These are phyloP conservation scores for Lysandra coridon DNA, from an alignment of 2,888 invertebrate genomes.

Conservation along the genomic window DNA sequence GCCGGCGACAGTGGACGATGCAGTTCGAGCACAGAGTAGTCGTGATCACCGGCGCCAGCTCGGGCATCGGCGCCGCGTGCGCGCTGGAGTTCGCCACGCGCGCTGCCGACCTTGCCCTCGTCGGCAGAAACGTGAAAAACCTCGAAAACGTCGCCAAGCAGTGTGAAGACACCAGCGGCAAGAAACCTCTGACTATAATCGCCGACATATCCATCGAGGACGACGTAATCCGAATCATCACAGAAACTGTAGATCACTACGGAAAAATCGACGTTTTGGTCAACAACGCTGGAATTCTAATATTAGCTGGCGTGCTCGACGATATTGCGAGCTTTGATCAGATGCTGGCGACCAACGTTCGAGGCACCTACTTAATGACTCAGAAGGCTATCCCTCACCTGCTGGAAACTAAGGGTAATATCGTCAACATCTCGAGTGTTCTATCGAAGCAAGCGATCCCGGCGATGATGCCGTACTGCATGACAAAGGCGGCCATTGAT, in stretches of 20 bases:
- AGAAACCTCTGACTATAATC: slow-evolving; percentile 52
- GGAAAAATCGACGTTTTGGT: slow-evolving; percentile 59
- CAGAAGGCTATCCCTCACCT: slow-evolving; percentile 54
- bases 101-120: slow-evolving; percentile 55
- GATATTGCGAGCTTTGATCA: slow-evolving; percentile 54
- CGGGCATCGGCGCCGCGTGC: slow-evolving; percentile 65
- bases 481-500: slow-evolving; percentile 67
- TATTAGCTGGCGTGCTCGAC: slow-evolving; percentile 47
- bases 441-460: slow-evolving; percentile 53
- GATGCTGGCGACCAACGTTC: slow-evolving; percentile 60
- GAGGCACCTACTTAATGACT: slow-evolving; percentile 59
- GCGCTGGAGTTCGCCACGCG: slow-evolving; percentile 58
- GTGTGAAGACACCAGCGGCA: slow-evolving; percentile 53
- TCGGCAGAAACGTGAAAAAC: slow-evolving; percentile 60
- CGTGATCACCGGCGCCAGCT: slow-evolving; percentile 65
- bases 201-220: slow-evolving; percentile 60
- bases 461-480: slow-evolving; percentile 58
- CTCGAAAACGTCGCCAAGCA: slow-evolving; percentile 52
- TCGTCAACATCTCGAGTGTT: slow-evolving; percentile 64
- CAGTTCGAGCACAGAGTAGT: slow-evolving; percentile 64
- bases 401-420: slow-evolving; percentile 56
- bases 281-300: slow-evolving; percentile 62
- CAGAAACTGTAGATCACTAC: slow-evolving; percentile 53
- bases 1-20: slow-evolving; percentile 51
- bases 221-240: slow-evolving; percentile 54